These are phyloP conservation scores for Pecten maximus DNA, from an alignment of 2,888 invertebrate genomes.

Conservation along the genomic window DNA sequence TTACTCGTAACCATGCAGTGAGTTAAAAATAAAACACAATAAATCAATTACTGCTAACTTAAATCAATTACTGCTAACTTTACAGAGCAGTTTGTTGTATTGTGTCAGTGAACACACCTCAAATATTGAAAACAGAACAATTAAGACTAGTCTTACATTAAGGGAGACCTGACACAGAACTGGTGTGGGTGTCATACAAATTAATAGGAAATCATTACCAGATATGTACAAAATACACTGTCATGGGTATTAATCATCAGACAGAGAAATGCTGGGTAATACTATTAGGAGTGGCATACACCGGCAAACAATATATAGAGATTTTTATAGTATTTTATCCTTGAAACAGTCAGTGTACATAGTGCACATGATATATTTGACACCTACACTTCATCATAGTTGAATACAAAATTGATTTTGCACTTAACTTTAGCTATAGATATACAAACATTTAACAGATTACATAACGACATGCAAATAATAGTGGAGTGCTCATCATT, in stretches of 20 bases:
- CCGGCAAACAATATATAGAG: not conserved
- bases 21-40: too few relatives aligned
- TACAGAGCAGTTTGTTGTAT: not conserved
- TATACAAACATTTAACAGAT: not conserved
- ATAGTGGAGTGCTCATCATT: not conserved
- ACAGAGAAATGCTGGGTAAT: not conserved
- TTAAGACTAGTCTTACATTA: not conserved
- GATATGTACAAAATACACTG: not conserved
- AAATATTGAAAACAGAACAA: not conserved
- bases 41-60: too few relatives aligned
- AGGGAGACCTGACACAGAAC: not conserved
- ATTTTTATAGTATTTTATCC: not conserved
- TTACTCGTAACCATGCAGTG: too few relatives aligned
- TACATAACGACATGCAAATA: not conserved
- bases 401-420: conserved; percentile 13
- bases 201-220: not conserved
- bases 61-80: not conserved
- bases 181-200: not conserved
- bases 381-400: not conserved
- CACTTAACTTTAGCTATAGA: not conserved
- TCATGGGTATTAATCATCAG: not conserved
- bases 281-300: not conserved
- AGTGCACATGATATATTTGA: not conserved
- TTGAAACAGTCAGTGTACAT: not conserved
- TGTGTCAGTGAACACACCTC: not conserved